Base-by-base conservation (phyloP, 2,888 invertebrate genomes). In the Phasia obesa region DNA sequence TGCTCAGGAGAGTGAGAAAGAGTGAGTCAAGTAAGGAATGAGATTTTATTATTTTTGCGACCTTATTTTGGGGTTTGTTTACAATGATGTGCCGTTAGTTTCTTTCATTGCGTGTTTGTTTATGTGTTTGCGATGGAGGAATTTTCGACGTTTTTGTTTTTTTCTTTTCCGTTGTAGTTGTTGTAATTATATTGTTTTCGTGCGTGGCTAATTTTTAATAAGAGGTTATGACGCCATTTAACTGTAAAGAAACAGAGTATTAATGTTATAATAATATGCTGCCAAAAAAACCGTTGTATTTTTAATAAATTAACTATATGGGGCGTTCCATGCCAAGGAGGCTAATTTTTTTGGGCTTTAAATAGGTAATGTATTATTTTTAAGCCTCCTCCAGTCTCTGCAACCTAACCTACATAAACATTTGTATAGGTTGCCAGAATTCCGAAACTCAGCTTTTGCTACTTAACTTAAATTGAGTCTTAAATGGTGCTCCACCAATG, bases 171-270 rank as follows among this genome's bases (percentile, higher is more conserved):
- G n/a, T n/a, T n/a, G n/a, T n/a, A n/a, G 31, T 69, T 47, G 17
- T 73, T 19, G 38, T 49, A 55, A 44, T 71, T 59, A 21, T 27
- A 7, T 31, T 47, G 21, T 31, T 15, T 51, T 35, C 23, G 23
- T 62, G 73, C 53, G 31, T 35, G 47, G 44, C 57, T 35, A 57
- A 38, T 49, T 55, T 19, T 51, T 67, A 51, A 42, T 76, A 21
- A 49, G 17, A 51, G 76, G 27, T 67, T 51, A 67, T 60, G 76
- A 21, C 21, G 38, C 27, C 17, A 67, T 67, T 76, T 49, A 67
- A 51, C 76, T 76, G 59, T 21, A 76, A 76, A 59, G 49, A 76
- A 47, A 67, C 47, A 47, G 9, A 64, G 21, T 53, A 44, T 44
- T 38, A 51, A n/a, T n/a, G 60, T 49, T 60, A 31, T 42, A 15